Conservation (phyloP, 2,797 vertebrate species). For the Brachyrhaphis roseni region DNA sequence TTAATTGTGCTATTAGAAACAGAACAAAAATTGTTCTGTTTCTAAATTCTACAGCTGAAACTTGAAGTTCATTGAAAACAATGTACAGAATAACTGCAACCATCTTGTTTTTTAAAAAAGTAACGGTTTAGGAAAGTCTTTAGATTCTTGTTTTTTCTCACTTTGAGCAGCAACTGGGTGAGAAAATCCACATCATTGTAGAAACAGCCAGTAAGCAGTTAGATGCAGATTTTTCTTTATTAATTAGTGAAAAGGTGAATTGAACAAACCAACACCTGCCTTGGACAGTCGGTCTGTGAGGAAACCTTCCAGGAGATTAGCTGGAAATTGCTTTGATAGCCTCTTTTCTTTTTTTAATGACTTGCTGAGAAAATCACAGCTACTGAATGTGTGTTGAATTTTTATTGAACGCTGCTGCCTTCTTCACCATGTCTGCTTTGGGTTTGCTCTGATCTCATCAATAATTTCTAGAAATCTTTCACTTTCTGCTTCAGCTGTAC, state of each 20-base stretch:
- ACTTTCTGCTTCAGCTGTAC: neutral
- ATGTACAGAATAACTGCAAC: neutral
- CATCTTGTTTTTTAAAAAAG: too few relatives aligned
- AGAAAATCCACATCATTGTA: neutral
- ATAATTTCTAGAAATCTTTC: neutral
- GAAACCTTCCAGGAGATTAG: neutral
- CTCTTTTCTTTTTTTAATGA: neutral
- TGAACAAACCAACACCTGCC: neutral
- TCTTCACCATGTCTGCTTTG: neutral
- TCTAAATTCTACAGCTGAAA: neutral
- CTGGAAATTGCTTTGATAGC: neutral
- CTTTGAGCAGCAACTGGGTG: neutral
- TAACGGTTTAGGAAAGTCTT: neutral
- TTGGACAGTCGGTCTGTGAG: neutral
- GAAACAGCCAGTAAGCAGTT: neutral
- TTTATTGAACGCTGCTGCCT: neutral
- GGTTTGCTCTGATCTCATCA: conserved; percentile 1
- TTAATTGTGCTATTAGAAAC: too few relatives aligned
- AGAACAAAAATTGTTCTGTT: too few relatives aligned
- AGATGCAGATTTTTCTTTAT: neutral
- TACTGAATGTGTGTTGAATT: neutral
- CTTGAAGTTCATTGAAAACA: neutral
- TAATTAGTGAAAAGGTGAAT: neutral
- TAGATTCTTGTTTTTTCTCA: neutral
- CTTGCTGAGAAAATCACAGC: neutral